Evolutionary conservation across 1,140 invertebrate genomes (phyloP).

Genomic region (Charaxes varanes): DNA sequence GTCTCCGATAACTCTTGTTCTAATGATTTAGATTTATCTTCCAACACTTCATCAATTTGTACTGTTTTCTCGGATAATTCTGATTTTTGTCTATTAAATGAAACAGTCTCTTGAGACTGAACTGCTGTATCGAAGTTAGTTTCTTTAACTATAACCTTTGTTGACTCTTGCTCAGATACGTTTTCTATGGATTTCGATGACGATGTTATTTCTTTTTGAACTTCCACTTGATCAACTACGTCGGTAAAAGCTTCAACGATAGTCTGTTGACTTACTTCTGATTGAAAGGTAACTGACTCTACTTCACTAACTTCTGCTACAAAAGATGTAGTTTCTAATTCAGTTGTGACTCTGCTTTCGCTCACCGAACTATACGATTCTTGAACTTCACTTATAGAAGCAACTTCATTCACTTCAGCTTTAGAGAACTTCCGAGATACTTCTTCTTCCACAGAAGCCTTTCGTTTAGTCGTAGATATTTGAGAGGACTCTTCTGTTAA

Average conservation of each 20-base stretch:
- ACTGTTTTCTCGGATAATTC: slow-evolving; percentile 18
- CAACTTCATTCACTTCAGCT: slow-evolving; percentile 41
- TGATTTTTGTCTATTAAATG: slow-evolving; percentile 21
- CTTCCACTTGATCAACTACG: slow-evolving; percentile 3
- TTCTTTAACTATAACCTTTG: not conserved
- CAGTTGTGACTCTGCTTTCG: slow-evolving; percentile 37
- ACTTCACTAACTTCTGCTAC: slow-evolving; percentile 35
- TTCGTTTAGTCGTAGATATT: slow-evolving; percentile 48
- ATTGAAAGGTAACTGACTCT: slow-evolving; percentile 30
- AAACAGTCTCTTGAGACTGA: slow-evolving; percentile 17
- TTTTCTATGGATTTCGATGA: not conserved
- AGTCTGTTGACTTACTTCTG: slow-evolving; percentile 31
- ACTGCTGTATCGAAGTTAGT: slow-evolving; percentile 2
- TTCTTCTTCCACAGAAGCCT: slow-evolving; percentile 47
- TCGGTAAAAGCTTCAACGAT: slow-evolving; percentile 13
- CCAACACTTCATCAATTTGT: slow-evolving; percentile 25
- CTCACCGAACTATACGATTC: slow-evolving; percentile 26
- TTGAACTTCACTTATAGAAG: slow-evolving; percentile 38
- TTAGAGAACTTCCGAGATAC: slow-evolving; percentile 48
- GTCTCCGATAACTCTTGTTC: not conserved
- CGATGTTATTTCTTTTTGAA: slow-evolving; percentile 1
- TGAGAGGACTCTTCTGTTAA: slow-evolving; percentile 36
- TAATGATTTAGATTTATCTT: slow-evolving; percentile 3
- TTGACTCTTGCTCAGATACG: not conserved
- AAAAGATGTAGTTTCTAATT: slow-evolving; percentile 49